phyloP scores from a whole-genome alignment of 2,888 invertebrate species.

The Blastobasis adustella region DNA sequence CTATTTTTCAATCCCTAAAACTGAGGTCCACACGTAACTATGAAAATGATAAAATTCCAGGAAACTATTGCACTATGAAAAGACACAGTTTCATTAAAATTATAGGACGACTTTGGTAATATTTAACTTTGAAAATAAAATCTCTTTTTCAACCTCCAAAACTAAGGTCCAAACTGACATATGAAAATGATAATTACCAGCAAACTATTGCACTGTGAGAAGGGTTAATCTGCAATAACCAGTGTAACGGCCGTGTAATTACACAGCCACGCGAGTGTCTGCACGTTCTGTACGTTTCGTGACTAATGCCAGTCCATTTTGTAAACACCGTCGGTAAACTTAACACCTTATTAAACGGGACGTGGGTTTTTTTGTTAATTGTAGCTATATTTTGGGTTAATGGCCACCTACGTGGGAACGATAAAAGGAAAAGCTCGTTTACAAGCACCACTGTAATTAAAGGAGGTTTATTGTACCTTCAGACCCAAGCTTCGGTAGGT shows the following conservation, averaged over 20 bases:
- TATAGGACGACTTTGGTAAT: too few species aligned
- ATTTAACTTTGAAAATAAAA: too few species aligned
- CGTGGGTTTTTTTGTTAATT: conserved; percentile 68
- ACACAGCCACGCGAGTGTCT: not conserved
- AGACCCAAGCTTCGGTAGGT: not conserved
- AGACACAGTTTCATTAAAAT: not conserved
- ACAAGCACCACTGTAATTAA: conserved; percentile 50
- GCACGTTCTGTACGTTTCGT: conserved; percentile 20
- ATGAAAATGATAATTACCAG: not conserved
- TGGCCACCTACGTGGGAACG: conserved; percentile 53
- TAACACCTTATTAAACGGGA: conserved; percentile 64
- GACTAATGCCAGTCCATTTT: conserved; percentile 52
- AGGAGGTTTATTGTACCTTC: conserved; percentile 45
- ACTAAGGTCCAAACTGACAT: not conserved
- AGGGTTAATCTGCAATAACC: not conserved
- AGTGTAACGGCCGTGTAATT: not conserved
- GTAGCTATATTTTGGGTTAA: conserved; percentile 63
- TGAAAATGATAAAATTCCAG: not conserved
- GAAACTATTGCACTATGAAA: not conserved
- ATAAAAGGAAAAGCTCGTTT: conserved; percentile 59
- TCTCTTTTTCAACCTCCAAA: too few species aligned
- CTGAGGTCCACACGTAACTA: not conserved
- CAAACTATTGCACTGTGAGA: not conserved
- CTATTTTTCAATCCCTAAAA: too few species aligned
- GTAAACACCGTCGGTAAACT: conserved; percentile 53